phyloP scores from a whole-genome alignment of 2,797 vertebrate genomes.

The Melanotaenia boesemani region DNA sequence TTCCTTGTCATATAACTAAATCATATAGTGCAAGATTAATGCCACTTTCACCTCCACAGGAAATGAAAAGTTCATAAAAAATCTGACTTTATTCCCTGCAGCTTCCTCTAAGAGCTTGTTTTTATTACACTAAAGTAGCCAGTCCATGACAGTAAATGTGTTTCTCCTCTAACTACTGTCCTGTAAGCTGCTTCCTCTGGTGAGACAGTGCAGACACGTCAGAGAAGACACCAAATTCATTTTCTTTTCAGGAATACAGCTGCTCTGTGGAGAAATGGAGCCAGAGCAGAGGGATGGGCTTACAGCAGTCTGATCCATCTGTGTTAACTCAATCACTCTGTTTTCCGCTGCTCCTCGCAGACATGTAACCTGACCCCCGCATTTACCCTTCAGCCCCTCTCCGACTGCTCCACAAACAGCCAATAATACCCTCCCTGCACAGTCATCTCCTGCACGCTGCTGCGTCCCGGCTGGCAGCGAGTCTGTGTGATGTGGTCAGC shows the following conservation, averaged over 20 bases:
- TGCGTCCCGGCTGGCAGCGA: slow-evolving; percentile 24
- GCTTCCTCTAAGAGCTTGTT: not conserved
- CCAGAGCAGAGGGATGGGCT: not conserved
- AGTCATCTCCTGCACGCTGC: slow-evolving; percentile 14
- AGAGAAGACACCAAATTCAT: slow-evolving; percentile 23
- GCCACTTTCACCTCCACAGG: not conserved
- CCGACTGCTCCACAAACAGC: slow-evolving; percentile 14
- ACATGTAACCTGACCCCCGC: slow-evolving; percentile 50
- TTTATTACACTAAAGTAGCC: not conserved
- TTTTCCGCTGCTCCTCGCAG: slow-evolving; percentile 24
- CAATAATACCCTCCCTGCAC: not conserved
- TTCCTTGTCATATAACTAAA: not conserved
- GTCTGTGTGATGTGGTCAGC: slow-evolving; percentile 61
- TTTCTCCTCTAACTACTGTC: not conserved
- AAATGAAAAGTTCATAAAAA: not conserved
- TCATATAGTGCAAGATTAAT: not conserved
- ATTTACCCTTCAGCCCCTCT: not conserved
- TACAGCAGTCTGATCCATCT: slow-evolving; percentile 7
- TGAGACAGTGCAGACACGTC: not conserved
- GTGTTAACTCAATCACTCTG: slow-evolving; percentile 26
- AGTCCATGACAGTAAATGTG: not conserved
- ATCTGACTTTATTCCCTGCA: not conserved
- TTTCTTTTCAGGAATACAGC: slow-evolving; percentile 1
- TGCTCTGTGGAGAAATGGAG: not conserved
- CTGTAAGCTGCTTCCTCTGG: not conserved